phyloP scores from a whole-genome alignment of 1,140 invertebrate species.

The Anastatus disparis region DNA sequence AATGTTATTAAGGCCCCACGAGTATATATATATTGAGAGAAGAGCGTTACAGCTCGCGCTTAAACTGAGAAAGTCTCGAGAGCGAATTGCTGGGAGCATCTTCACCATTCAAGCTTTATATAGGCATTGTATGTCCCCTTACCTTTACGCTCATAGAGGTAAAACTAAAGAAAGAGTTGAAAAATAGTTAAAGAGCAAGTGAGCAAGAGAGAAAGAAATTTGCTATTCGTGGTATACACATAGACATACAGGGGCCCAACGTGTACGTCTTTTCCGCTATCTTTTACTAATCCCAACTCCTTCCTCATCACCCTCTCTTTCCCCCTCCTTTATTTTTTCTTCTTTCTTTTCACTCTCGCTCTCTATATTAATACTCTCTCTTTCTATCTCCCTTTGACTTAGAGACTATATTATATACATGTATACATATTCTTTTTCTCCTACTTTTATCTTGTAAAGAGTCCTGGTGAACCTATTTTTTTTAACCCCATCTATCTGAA shows the following conservation, averaged over 20 bases:
- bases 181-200: neutral
- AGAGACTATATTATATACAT: too few relatives aligned
- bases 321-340: neutral
- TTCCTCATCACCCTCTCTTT: neutral
- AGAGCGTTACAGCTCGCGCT: constrained; percentile 41
- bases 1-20: too few relatives aligned
- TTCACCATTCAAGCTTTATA: constrained; percentile 68
- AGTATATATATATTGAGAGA: too few relatives aligned
- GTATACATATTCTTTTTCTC: too few relatives aligned
- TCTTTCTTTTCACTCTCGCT: neutral
- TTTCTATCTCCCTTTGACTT: too few relatives aligned
- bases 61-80: constrained; percentile 50
- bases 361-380: too few relatives aligned
- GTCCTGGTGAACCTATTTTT: too few relatives aligned
- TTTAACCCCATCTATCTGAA: too few relatives aligned
- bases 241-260: constrained; percentile 1
- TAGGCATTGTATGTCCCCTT: constrained; percentile 67
- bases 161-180: neutral
- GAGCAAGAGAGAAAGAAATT: constrained; percentile 3
- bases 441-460: too few relatives aligned
- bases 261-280: neutral
- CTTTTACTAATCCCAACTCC: neutral
- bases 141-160: constrained; percentile 27
- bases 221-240: neutral
- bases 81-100: constrained; percentile 67